Conservation (phyloP, 2,113 vertebrate genomes). For the Alexandromys fortis region DNA sequence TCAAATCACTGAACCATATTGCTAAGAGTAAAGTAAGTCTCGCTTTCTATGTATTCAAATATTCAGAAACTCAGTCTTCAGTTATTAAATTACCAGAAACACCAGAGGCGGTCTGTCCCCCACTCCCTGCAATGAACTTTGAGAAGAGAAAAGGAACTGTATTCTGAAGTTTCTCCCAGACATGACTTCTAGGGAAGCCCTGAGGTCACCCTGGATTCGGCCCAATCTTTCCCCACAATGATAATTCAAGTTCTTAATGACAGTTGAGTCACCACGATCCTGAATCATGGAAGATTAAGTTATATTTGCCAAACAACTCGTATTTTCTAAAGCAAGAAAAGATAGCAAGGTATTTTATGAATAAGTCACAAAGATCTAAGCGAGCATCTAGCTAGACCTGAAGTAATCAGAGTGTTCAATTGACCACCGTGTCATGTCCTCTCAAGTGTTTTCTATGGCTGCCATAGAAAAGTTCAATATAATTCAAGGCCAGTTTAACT, state of each 20-base stretch:
- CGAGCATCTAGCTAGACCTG: neutral
- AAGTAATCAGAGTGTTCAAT: neutral
- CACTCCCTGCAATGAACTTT: neutral
- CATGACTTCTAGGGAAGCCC: constrained; percentile 64
- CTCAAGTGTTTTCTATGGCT: neutral
- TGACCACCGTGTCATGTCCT: neutral
- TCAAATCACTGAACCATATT: constrained; percentile 1
- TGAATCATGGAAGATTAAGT: constrained; percentile 74
- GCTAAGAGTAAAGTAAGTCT: neutral
- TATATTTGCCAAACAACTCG: constrained; percentile 32
- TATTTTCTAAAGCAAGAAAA: constrained; percentile 59
- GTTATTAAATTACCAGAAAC: constrained; percentile 10
- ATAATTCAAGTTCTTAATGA: constrained; percentile 66
- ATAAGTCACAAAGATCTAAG: constrained; percentile 50
- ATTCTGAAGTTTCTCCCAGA: constrained; percentile 59
- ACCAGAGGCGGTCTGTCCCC: neutral
- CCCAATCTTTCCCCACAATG: constrained; percentile 47
- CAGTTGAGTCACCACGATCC: constrained; percentile 59
- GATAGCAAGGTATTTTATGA: neutral
- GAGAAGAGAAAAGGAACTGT: constrained; percentile 3
- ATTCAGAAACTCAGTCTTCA: constrained; percentile 27
- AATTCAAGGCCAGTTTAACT: constrained; percentile 60
- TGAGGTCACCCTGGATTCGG: constrained; percentile 70
- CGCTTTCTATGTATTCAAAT: constrained; percentile 10
- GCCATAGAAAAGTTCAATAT: constrained; percentile 29